Conservation (phyloP, 1,140 invertebrate species). For the Theocolax elegans region DNA sequence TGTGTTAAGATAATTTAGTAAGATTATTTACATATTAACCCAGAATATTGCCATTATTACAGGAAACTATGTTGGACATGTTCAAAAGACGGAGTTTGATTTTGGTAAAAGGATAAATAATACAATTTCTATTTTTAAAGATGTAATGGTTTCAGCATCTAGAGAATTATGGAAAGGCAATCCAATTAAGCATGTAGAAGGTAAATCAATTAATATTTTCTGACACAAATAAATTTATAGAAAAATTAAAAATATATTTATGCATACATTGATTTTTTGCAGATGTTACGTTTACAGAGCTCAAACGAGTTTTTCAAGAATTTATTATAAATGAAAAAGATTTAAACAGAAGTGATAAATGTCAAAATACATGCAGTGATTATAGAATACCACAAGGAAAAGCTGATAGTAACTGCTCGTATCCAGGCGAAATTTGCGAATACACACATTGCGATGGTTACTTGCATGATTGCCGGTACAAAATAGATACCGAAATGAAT, state of each 20-base stretch:
- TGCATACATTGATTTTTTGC: background rate
- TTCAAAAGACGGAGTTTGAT: background rate
- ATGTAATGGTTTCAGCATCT: background rate
- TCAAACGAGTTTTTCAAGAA: constrained; percentile 1
- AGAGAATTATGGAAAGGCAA: background rate
- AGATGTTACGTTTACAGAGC: constrained; percentile 2
- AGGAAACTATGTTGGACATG: background rate
- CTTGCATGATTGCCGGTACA: background rate
- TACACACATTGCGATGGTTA: background rate
- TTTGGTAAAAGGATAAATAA: background rate
- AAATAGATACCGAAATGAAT: background rate
- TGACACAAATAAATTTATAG: too few species aligned
- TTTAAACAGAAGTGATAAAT: background rate
- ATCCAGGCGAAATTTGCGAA: background rate
- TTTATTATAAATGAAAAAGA: constrained; percentile 3
- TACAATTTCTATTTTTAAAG: background rate
- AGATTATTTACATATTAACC: background rate
- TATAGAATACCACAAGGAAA: background rate
- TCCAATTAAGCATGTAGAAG: background rate
- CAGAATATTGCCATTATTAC: too few species aligned
- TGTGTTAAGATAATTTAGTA: background rate
- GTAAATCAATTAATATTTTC: background rate
- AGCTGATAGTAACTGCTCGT: background rate
- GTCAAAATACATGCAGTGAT: background rate
- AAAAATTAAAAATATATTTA: background rate